These are phyloP conservation scores for Podarcis lilfordi DNA, from an alignment of 2,797 vertebrate genomes.

Conservation along the genomic window DNA sequence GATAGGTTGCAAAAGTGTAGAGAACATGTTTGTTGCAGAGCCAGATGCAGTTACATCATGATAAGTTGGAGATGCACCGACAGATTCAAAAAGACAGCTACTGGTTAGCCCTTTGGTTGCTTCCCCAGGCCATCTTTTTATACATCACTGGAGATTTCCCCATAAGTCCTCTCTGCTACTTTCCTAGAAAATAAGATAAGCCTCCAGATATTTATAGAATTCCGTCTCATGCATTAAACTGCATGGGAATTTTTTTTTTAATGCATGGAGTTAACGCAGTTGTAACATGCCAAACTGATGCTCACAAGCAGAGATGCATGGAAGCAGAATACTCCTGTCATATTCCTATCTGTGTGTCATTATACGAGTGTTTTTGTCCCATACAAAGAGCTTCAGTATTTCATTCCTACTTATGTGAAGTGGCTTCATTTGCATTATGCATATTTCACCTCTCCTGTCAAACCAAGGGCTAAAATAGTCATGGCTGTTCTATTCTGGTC, in stretches of 20 bases:
- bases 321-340: background rate
- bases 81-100: background rate
- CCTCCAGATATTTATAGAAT: slow-evolving; percentile 35
- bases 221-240: background rate
- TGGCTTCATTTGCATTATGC: background rate
- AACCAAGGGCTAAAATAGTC: slow-evolving; percentile 50
- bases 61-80: background rate
- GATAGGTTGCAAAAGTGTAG: background rate
- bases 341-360: background rate
- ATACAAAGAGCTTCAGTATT: slow-evolving; percentile 34
- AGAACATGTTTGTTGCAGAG: background rate
- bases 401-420: slow-evolving; percentile 45
- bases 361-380: slow-evolving; percentile 35
- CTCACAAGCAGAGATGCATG: background rate
- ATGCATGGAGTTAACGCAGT: background rate
- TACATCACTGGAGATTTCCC: slow-evolving; percentile 3
- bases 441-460: slow-evolving; percentile 45
- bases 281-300: background rate
- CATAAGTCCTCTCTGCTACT: background rate
- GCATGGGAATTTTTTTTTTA: background rate
- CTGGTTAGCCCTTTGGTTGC: background rate
- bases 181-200: background rate
- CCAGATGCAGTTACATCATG: no score
- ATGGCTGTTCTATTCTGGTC: slow-evolving; percentile 13
- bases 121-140: background rate